Conservation (phyloP, 2,888 invertebrate genomes). For the Brachyopa scutellaris region DNA sequence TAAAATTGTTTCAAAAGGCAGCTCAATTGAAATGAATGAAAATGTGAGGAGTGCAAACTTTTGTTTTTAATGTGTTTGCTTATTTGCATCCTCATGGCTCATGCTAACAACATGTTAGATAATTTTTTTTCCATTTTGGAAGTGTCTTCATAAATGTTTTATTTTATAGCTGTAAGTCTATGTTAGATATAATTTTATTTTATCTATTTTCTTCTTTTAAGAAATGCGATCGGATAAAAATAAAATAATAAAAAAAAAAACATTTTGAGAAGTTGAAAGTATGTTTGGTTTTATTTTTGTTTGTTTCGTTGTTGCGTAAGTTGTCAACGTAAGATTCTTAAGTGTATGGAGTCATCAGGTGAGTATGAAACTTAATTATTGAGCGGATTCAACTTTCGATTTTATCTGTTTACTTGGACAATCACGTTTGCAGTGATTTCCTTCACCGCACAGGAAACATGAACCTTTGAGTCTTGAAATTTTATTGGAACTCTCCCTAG, state of each 20-base stretch:
- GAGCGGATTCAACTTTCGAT: too few relatives aligned
- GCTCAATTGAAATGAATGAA: conserved; percentile 29
- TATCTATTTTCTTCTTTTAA: conserved; percentile 32
- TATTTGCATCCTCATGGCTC: neutral
- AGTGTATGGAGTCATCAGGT: too few relatives aligned
- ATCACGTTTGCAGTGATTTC: too few relatives aligned
- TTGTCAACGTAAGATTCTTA: too few relatives aligned
- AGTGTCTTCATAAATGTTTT: too few relatives aligned
- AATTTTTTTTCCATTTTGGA: too few relatives aligned
- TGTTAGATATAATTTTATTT: conserved; percentile 30
- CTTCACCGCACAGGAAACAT: too few relatives aligned
- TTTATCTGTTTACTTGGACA: too few relatives aligned
- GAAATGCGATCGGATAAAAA: conserved; percentile 45
- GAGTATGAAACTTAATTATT: too few relatives aligned
- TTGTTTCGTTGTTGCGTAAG: too few relatives aligned
- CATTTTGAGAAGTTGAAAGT: conserved; percentile 16
- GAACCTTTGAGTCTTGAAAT: too few relatives aligned
- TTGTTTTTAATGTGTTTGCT: conserved; percentile 4
- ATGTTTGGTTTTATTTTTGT: neutral
- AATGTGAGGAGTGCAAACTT: neutral
- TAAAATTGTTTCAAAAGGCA: conserved; percentile 29
- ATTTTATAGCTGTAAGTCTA: conserved; percentile 46
- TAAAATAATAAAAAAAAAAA: conserved; percentile 34
- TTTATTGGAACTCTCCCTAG: too few relatives aligned
- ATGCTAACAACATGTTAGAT: conserved; percentile 1